Conservation (phyloP, 2,113 vertebrate species). For the Rhombomys opimus region DNA sequence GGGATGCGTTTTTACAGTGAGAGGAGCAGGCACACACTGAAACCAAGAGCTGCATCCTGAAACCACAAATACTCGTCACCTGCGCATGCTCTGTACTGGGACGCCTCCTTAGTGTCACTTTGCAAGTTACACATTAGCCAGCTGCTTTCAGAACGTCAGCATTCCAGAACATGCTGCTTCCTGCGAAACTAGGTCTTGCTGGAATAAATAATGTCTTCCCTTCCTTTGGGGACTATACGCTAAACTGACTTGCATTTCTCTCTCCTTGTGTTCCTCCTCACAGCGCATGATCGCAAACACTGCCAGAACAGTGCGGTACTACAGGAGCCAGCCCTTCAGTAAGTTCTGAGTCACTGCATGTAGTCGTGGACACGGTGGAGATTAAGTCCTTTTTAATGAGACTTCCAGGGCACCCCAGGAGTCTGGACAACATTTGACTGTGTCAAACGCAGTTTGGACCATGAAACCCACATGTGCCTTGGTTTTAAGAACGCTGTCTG, state of each 20-base stretch:
- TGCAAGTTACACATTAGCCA: not conserved
- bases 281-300: slow-evolving; percentile 99
- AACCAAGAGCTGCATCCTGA: not conserved
- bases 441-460: not conserved
- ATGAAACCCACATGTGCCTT: not conserved
- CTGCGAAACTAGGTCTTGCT: not conserved
- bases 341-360: slow-evolving; percentile 86
- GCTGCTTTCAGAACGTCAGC: not conserved
- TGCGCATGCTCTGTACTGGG: not conserved
- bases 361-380: slow-evolving; percentile 55
- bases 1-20: not conserved
- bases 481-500: slow-evolving; percentile 7
- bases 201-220: slow-evolving; percentile 58
- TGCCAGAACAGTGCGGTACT: slow-evolving; percentile 94
- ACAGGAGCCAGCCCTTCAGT: slow-evolving; percentile 96
- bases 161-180: slow-evolving; percentile 26
- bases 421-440: not conserved
- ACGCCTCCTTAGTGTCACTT: not conserved
- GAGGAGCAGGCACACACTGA: not conserved
- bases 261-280: slow-evolving; percentile 67
- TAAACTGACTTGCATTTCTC: slow-evolving; percentile 61
- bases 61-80: not conserved
- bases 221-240: slow-evolving; percentile 27
- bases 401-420: slow-evolving; percentile 38
- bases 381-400: slow-evolving; percentile 73